Percentiles rank a stretch among this genome's conserved stretches.
Evolutionary conservation across 2,888 invertebrate species (phyloP).

Genomic region (Drosophila subsilvestris): DNA sequence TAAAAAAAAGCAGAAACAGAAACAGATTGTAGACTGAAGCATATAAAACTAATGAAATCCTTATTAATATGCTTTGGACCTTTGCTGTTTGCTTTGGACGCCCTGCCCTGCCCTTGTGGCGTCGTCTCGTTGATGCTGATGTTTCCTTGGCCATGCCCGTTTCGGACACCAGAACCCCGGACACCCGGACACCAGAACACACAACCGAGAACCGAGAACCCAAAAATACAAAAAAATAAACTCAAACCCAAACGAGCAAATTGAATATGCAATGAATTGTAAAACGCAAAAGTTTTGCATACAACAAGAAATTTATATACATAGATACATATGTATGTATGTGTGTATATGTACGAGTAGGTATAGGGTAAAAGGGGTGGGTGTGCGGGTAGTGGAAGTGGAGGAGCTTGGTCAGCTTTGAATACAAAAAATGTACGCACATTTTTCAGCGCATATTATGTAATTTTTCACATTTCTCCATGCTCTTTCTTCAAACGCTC

Average conservation of each 20-base stretch:
- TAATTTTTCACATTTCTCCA: conserved; percentile 72
- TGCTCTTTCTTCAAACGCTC: conserved; percentile 15
- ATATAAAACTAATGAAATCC: conserved; percentile 80
- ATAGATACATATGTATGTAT: conserved; percentile 10
- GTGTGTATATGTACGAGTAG: not conserved
- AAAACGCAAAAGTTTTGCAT: conserved; percentile 78
- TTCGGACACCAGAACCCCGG: not conserved
- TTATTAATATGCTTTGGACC: conserved; percentile 80
- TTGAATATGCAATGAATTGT: conserved; percentile 80
- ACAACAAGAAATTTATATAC: conserved; percentile 49
- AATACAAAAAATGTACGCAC: conserved; percentile 71
- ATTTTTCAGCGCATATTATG: conserved; percentile 78
- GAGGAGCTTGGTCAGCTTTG: conserved; percentile 39
- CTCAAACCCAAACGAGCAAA: conserved; percentile 57
- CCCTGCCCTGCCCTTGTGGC: conserved; percentile 58
- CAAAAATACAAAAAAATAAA: not conserved
- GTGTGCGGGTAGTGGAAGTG: not conserved
- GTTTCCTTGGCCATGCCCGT: not conserved
- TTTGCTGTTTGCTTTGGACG: conserved; percentile 59
- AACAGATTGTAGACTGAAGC: conserved; percentile 40
- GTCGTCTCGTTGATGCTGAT: conserved; percentile 23
- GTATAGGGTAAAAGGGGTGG: not conserved
- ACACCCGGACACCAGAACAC: no score
- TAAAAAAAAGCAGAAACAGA: not conserved
- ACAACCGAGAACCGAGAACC: no score